Evolutionary conservation across 1,140 invertebrate species (phyloP), one percentile per base, ranked within the genome.

Genomic region (Bursaphelenchus mucronatus): DNA sequence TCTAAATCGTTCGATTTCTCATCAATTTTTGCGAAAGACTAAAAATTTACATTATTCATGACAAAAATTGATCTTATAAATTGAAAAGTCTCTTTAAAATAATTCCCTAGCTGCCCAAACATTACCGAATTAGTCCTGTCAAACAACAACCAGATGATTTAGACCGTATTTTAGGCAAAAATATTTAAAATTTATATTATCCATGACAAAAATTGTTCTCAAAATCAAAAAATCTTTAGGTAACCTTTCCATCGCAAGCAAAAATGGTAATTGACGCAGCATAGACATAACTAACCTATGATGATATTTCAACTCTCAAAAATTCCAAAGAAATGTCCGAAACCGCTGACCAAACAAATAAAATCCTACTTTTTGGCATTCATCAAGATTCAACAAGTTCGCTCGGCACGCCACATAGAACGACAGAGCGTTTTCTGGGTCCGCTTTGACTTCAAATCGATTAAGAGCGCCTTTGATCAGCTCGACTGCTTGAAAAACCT

Each of bases 321-420:
- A 30, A 1, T 30, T 5, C 30, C 30, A 30, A 30, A 30, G 5
- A 30, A 30, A 41, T 15, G 39, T 56, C 19, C 8, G 17, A 56
- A 56, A 8, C n/a, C 15, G 11, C 11, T n/a, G 13, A n/a, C 21
- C 30, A 49, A 21, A 0, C 8, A 45, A 43, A 9, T 30, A 21
- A 13, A 67, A 39, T 1, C 68, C 1, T 19, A 70, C 67, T 40
- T 66, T 64, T 52, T 73, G 71, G 41, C 57, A 13, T 13, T 39
- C 21, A 40, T 73, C 73, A n/a, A 66, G 30, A 49, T 76, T 72
- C 13, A 69, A 44, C 13, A 76, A 50, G n/a, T 66, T 54, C 15
- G 73, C 71, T 45, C 71, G 64, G 13, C 61, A 75, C 19, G 30
- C 53, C 13, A 73, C 71, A 19, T 65, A 64, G 53, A 73, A 73